Evolutionary conservation across 2,797 vertebrate species (phyloP), one percentile per base, ranked within the genome.

Genomic region (Prunella strophiata): DNA sequence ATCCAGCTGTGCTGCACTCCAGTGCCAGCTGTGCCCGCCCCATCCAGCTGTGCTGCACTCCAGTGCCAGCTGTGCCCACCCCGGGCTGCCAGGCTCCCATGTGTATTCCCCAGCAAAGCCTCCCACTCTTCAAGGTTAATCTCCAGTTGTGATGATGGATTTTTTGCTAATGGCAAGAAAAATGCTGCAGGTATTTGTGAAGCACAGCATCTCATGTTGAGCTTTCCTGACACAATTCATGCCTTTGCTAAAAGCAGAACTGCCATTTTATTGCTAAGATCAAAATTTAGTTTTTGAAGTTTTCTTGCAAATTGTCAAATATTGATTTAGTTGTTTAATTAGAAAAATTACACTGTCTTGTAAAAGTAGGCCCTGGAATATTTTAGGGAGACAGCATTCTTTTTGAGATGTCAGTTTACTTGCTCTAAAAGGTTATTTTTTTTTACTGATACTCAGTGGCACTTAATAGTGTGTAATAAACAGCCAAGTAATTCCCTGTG

Each of bases 1-100:
- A 1, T 0, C n/a, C 68, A 1, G 5, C 27, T 8, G 29, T 17
- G 3, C 13, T 17, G 0, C 4, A 2, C 48, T 55, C 6, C 34
- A 34, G 34, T 34, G 13, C 61, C 27, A 4, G n/a, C 65, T 36
- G 65, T 36, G 48, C 34, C 29, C 26, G 3, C 17, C 26, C 16
- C 23, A 1, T 0, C 34, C 68, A 1, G 38, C 36, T 3, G 18
- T 15, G 40, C 42, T 1, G 0, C 4, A 2, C 54, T 51, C 50
- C 26, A 16, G 25, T 22, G 15, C 65, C n/a, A 6, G 22, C 30
- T n/a, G 62, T 65, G 47, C n/a, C 20, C 18, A 3, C 26, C 27
- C 12, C 40, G 0, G 18, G 13, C 54, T 20, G 59, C 54, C 43
- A 2, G 1, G 45, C n/a, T 30, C 26, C 11, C 38, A 0, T 1